Conservation (phyloP, 1,140 invertebrate genomes). For the Wasmannia auropunctata region DNA sequence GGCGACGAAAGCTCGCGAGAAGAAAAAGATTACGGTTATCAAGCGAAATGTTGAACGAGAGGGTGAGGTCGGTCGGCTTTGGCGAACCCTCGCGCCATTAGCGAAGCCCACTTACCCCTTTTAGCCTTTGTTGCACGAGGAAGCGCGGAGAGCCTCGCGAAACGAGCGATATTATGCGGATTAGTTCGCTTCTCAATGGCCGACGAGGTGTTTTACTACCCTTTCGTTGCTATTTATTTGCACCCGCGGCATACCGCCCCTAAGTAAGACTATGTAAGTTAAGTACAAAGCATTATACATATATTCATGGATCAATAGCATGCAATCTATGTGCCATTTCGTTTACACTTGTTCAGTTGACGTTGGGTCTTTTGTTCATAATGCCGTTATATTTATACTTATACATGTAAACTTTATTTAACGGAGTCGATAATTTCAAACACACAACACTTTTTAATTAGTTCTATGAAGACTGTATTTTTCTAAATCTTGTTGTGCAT, state of each 20-base stretch:
- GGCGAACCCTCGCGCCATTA: constrained; percentile 58
- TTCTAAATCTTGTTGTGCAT: background rate
- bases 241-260: constrained; percentile 7
- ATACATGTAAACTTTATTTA: background rate
- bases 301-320: constrained; percentile 28
- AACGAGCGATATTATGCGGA: constrained; percentile 60
- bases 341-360: constrained; percentile 36
- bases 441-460: background rate
- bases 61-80: constrained; percentile 33
- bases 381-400: background rate
- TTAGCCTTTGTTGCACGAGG: constrained; percentile 49
- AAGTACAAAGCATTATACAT: constrained; percentile 25
- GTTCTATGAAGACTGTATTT: background rate
- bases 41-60: constrained; percentile 28
- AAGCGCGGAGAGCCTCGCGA: constrained; percentile 44
- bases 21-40: constrained; percentile 52
- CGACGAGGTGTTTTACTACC: constrained; percentile 52
- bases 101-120: constrained; percentile 52
- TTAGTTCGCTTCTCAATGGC: constrained; percentile 54
- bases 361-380: background rate
- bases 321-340: constrained; percentile 4
- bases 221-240: constrained; percentile 54
- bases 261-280: constrained; percentile 44
- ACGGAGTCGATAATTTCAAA: background rate
- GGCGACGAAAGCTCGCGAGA: constrained; percentile 29